Conservation (phyloP, 2,113 vertebrate species). For the Hoplias malabaricus region DNA sequence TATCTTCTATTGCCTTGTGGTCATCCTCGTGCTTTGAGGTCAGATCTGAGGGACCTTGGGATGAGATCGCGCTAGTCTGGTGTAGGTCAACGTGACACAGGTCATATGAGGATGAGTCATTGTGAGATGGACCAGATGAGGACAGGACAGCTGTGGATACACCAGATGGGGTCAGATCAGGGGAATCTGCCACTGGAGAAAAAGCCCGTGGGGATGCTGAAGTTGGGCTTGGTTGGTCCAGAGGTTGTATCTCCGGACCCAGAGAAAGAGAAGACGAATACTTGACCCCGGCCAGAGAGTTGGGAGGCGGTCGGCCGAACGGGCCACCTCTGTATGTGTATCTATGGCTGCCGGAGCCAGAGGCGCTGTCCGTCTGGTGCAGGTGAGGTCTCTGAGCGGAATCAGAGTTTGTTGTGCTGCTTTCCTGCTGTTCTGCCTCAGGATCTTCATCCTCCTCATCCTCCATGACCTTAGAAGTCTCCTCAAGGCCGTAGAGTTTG, state of each 20-base stretch:
- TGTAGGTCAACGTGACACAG: background rate
- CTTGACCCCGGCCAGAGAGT: slow-evolving; percentile 62
- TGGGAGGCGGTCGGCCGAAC: slow-evolving; percentile 62
- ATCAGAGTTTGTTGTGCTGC: slow-evolving; percentile 41
- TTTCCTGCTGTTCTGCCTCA: slow-evolving; percentile 43
- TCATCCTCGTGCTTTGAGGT: slow-evolving; percentile 30
- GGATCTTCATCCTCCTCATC: slow-evolving; percentile 53
- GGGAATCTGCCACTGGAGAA: slow-evolving; percentile 66
- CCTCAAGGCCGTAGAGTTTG: slow-evolving; percentile 44
- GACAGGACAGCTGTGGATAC: background rate
- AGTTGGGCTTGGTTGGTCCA: slow-evolving; percentile 54
- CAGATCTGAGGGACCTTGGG: slow-evolving; percentile 43
- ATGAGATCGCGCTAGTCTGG: background rate
- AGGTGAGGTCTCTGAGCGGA: slow-evolving; percentile 51
- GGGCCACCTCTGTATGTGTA: slow-evolving; percentile 79
- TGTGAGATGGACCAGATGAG: background rate
- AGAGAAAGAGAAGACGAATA: slow-evolving; percentile 70
- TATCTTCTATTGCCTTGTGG: slow-evolving; percentile 13
- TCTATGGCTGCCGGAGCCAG: slow-evolving; percentile 78
- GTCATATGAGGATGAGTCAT: background rate
- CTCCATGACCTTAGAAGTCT: slow-evolving; percentile 32
- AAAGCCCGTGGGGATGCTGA: slow-evolving; percentile 58
- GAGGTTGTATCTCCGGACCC: slow-evolving; percentile 63
- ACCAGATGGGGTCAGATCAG: background rate
- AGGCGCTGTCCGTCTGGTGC: slow-evolving; percentile 73